Conservation (phyloP, 2,113 vertebrate genomes). For the Arvicanthis niloticus region DNA sequence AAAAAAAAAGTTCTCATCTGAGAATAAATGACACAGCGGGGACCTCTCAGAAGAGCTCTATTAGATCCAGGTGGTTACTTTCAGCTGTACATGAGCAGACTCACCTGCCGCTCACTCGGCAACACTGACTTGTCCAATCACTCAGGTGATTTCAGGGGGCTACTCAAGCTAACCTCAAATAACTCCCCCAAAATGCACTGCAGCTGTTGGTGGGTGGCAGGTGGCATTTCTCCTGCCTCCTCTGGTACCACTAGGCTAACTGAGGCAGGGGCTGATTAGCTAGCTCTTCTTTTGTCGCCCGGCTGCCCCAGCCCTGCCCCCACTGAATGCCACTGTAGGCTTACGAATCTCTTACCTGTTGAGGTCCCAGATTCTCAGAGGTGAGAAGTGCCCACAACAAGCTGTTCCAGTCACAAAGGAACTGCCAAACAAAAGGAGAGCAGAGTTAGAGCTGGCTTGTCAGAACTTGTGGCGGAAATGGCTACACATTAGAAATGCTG, state of each 20-base stretch:
- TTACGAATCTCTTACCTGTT: constrained; percentile 91
- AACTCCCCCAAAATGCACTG: not conserved
- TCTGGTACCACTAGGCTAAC: not conserved
- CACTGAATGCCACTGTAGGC: not conserved
- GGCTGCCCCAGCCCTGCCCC: not conserved
- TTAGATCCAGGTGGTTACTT: constrained; percentile 19
- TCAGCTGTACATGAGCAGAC: not conserved
- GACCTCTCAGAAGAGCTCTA: constrained; percentile 10
- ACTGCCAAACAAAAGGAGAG: constrained; percentile 87
- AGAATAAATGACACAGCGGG: constrained; percentile 16
- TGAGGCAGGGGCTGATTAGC: not conserved
- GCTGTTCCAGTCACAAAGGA: constrained; percentile 97
- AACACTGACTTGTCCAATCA: no score
- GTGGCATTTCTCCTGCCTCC: not conserved
- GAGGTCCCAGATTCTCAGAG: constrained; percentile 97
- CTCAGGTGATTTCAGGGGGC: not conserved
- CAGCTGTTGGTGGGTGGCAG: not conserved
- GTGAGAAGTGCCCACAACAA: constrained; percentile 95
- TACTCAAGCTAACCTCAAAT: not conserved
- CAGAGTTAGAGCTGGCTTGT: constrained; percentile 72
- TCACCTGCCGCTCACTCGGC: not conserved
- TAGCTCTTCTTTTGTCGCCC: not conserved
- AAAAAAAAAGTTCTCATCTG: no score
- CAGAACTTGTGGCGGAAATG: constrained; percentile 50
- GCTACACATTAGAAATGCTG: not conserved